Evolutionary conservation across 1,140 invertebrate genomes (phyloP).

Genomic region (Papilio aristodemus): DNA sequence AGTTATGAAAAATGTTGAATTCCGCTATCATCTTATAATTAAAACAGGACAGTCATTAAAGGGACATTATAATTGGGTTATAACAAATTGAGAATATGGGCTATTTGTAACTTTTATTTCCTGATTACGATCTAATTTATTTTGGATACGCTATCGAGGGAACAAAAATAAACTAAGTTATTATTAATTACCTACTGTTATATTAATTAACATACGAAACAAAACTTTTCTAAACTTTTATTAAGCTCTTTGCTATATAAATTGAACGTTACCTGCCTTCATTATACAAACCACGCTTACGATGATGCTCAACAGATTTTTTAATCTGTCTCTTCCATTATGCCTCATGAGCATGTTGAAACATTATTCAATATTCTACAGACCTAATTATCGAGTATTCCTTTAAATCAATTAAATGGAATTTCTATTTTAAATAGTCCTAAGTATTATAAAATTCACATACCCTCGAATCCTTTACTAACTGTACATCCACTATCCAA

Average conservation of each 20-base stretch:
- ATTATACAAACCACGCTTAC: no score
- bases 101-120: slow-evolving; percentile 32
- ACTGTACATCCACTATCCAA: slow-evolving; percentile 10
- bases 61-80: slow-evolving; percentile 35
- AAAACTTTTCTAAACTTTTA: no score
- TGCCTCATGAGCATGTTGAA: no score
- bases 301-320: no score
- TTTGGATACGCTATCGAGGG: slow-evolving; percentile 20
- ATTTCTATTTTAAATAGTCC: not conserved
- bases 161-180: slow-evolving; percentile 18
- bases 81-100: slow-evolving; percentile 32
- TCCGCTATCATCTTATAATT: slow-evolving; percentile 26
- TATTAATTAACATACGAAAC: no score
- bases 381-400: no score
- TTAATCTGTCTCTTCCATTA: no score
- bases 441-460: slow-evolving; percentile 13
- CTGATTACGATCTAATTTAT: slow-evolving; percentile 29
- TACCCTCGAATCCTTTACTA: slow-evolving; percentile 17
- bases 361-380: no score
- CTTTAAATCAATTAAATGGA: no score
- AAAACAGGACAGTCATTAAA: slow-evolving; percentile 21
- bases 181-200: not conserved
- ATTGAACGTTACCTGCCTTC: no score
- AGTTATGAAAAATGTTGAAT: no score
- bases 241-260: no score